phyloP scores from a whole-genome alignment of 2,888 invertebrate genomes.

The Parasteatoda lunata region DNA sequence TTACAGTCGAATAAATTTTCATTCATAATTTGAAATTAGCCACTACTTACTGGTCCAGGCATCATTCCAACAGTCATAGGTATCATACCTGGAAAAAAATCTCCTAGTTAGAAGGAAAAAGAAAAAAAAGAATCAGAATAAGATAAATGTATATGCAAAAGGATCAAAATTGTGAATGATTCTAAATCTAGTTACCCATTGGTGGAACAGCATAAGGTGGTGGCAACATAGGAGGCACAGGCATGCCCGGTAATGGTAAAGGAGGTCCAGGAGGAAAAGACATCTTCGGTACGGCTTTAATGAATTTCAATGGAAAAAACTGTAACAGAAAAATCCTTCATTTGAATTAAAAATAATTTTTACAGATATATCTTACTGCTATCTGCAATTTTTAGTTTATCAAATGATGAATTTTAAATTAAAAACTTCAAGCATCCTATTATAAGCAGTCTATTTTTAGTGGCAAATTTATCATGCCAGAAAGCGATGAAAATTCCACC shows the following conservation, averaged over 20 bases:
- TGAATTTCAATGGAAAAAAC: slow-evolving; percentile 68
- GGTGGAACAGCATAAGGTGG: slow-evolving; percentile 75
- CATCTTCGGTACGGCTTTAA: slow-evolving; percentile 77
- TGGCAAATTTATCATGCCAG: no score
- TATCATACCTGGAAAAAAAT: slow-evolving; percentile 73
- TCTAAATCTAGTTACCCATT: slow-evolving; percentile 51
- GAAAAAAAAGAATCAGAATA: background rate
- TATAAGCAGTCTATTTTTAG: no score
- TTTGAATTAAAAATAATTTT: background rate
- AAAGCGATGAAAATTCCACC: no score
- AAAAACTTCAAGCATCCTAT: no score
- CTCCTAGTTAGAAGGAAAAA: background rate
- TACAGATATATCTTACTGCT: background rate
- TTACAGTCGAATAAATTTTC: background rate
- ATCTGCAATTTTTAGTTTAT: no score
- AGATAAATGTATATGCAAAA: background rate
- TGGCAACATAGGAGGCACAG: slow-evolving; percentile 75
- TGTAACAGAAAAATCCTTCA: slow-evolving; percentile 32
- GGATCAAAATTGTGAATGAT: background rate
- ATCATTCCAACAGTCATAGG: slow-evolving; percentile 73
- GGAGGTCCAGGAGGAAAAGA: slow-evolving; percentile 91
- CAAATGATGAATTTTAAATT: no score
- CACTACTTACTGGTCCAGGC: slow-evolving; percentile 72
- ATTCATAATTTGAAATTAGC: background rate
- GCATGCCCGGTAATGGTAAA: slow-evolving; percentile 82